phyloP scores from a whole-genome alignment of 2,797 vertebrate genomes.

The Loris lydekkerianus region DNA sequence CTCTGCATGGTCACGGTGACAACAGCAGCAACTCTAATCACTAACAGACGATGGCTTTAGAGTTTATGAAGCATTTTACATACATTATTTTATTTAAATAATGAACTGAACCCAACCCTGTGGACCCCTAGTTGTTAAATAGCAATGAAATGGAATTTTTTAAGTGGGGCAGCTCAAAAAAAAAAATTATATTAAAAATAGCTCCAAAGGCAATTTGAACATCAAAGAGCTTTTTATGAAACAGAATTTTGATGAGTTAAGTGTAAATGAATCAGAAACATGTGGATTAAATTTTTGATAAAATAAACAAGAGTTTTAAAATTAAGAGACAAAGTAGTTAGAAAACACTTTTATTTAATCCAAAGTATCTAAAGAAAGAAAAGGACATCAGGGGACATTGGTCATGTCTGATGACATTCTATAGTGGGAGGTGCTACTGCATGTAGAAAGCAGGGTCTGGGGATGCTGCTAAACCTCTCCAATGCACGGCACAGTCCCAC shows the following conservation, averaged over 20 bases:
- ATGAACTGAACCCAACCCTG: slow-evolving; percentile 67
- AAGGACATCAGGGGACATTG: neutral
- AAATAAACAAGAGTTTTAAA: slow-evolving; percentile 84
- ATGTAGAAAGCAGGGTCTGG: neutral
- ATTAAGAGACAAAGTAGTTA: slow-evolving; percentile 79
- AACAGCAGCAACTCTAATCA: slow-evolving; percentile 25
- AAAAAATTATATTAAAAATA: slow-evolving; percentile 80
- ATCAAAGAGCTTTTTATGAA: slow-evolving; percentile 85
- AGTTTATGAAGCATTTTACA: slow-evolving; percentile 80
- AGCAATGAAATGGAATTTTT: slow-evolving; percentile 78
- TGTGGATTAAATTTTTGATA: slow-evolving; percentile 82
- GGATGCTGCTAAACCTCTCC: neutral
- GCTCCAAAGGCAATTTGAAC: slow-evolving; percentile 81
- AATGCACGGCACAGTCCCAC: neutral
- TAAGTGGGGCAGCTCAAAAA: slow-evolving; percentile 64
- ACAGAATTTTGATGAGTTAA: slow-evolving; percentile 86
- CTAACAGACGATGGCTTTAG: slow-evolving; percentile 60
- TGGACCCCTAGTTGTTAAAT: slow-evolving; percentile 74
- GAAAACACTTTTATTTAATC: slow-evolving; percentile 77
- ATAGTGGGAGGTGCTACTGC: neutral
- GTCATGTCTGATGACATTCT: neutral
- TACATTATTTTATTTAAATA: slow-evolving; percentile 80
- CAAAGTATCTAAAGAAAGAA: slow-evolving; percentile 57
- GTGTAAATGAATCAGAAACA: slow-evolving; percentile 85
- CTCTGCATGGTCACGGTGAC: neutral